phyloP scores from a whole-genome alignment of 2,888 invertebrate species.

The Poecilus cupreus region DNA sequence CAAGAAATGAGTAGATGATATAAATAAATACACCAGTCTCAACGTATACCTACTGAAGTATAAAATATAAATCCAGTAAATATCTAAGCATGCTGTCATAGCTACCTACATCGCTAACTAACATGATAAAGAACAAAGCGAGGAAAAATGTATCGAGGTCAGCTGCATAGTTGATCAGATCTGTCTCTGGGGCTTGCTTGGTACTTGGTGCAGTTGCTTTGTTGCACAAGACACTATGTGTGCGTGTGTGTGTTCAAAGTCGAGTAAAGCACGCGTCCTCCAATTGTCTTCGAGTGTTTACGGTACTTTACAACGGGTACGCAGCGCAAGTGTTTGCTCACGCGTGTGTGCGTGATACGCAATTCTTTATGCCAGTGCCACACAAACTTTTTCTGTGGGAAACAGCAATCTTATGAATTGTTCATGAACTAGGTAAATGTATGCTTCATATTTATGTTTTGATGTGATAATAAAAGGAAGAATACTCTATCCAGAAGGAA shows the following conservation, averaged over 20 bases:
- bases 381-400: background rate
- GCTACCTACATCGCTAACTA: constrained; percentile 1
- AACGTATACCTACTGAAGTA: no score
- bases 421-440: no score
- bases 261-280: constrained; percentile 16
- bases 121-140: constrained; percentile 26
- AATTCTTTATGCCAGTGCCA: background rate
- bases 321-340: constrained; percentile 21
- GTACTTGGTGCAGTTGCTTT: background rate
- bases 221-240: constrained; percentile 21
- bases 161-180: constrained; percentile 46
- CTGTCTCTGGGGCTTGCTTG: background rate
- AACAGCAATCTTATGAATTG: no score
- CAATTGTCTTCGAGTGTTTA: constrained; percentile 34
- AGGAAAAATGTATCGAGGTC: constrained; percentile 45
- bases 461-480: no score
- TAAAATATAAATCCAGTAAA: no score
- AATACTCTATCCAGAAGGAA: no score
- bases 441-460: no score
- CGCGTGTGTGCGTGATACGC: background rate
- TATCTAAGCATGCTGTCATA: background rate
- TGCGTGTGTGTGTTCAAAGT: background rate
- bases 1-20: no score
- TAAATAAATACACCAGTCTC: no score
- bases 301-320: constrained; percentile 37